phyloP scores from a whole-genome alignment of 2,888 invertebrate species.

The Laothoe populi region DNA sequence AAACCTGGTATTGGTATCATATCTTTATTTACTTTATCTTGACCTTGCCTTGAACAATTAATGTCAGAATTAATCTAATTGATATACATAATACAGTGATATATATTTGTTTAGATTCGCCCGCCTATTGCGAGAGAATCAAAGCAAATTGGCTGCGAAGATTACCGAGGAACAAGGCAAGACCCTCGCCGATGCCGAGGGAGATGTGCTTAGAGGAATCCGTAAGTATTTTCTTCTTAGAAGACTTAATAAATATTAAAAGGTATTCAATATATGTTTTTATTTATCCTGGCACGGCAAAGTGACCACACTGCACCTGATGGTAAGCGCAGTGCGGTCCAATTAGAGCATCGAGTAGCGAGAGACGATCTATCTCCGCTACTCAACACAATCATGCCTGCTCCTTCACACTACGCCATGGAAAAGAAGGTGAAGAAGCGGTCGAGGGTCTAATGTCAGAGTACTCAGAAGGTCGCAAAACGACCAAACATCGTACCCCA shows the following conservation, averaged over 20 bases:
- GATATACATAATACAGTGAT: background rate
- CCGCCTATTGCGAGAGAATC: slow-evolving; percentile 93
- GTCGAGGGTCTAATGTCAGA: too few relatives aligned
- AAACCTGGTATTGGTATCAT: slow-evolving; percentile 16
- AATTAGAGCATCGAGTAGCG: too few relatives aligned
- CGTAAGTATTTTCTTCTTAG: slow-evolving; percentile 87
- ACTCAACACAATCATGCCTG: too few relatives aligned
- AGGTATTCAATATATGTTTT: background rate
- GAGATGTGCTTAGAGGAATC: slow-evolving; percentile 98
- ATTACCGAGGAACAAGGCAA: slow-evolving; percentile 99
- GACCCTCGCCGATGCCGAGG: slow-evolving; percentile 98
- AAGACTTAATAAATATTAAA: background rate
- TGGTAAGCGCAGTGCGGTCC: too few relatives aligned
- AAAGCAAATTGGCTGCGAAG: slow-evolving; percentile 94
- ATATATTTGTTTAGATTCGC: slow-evolving; percentile 86
- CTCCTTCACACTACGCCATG: too few relatives aligned
- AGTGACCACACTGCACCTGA: too few relatives aligned
- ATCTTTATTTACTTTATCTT: slow-evolving; percentile 6
- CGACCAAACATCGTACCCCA: too few relatives aligned
- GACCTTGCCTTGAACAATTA: slow-evolving; percentile 19
- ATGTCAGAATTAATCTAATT: background rate
- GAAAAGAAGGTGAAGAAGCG: too few relatives aligned
- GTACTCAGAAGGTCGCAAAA: too few relatives aligned
- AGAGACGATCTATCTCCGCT: too few relatives aligned
- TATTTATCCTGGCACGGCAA: too few relatives aligned